Percentiles rank a stretch among this genome's conserved stretches.
Evolutionary conservation across 2,888 invertebrate species (phyloP).

Genomic region (Thymelicus sylvestris): DNA sequence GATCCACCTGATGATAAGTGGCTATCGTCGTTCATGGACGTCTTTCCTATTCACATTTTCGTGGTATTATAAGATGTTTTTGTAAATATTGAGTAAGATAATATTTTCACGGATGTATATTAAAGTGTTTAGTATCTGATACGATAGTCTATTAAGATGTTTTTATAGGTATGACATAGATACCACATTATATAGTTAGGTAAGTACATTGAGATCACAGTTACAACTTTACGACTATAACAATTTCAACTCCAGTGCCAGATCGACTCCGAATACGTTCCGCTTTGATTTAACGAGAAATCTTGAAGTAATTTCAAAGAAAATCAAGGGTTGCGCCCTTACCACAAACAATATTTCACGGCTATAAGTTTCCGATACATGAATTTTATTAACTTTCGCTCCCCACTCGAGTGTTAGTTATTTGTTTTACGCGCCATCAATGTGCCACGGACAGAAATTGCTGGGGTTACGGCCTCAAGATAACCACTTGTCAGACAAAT

Average conservation of each 20-base stretch:
- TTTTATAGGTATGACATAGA: too few species aligned
- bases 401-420: conserved; percentile 72
- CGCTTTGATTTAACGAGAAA: conserved; percentile 45
- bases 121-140: too few species aligned
- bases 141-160: too few species aligned
- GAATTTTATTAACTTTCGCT: conserved; percentile 83
- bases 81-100: too few species aligned
- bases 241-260: conserved; percentile 1
- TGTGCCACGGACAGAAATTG: conserved; percentile 61
- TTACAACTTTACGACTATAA: not conserved
- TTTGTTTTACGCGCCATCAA: conserved; percentile 83
- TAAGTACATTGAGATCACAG: not conserved
- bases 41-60: too few species aligned
- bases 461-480: conserved; percentile 58
- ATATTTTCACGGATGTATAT: too few species aligned
- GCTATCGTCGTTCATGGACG: too few species aligned
- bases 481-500: conserved; percentile 32
- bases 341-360: conserved; percentile 76
- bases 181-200: not conserved
- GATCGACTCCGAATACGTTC: conserved; percentile 16
- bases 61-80: too few species aligned
- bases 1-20: too few species aligned
- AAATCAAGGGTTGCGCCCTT: conserved; percentile 70
- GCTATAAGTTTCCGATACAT: conserved; percentile 84
- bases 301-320: conserved; percentile 57